Conservation (phyloP, 2,888 invertebrate species). For the Drosophila fulvimacula region DNA sequence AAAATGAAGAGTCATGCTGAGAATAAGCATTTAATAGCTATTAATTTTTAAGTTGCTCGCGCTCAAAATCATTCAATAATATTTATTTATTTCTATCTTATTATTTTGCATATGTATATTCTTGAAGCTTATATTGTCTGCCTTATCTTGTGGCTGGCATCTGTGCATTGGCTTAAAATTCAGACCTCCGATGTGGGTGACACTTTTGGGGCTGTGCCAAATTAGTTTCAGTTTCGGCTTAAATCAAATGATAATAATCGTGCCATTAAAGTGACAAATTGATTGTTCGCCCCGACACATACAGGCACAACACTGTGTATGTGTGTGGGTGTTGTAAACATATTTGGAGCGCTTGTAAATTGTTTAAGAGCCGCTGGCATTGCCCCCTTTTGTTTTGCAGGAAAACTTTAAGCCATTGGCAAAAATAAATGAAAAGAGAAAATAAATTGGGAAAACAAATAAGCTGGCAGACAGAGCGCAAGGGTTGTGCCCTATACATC, state of each 20-base stretch:
- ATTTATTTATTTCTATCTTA: background rate
- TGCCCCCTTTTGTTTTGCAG: conserved; percentile 33
- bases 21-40: conserved; percentile 21
- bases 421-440: conserved; percentile 7
- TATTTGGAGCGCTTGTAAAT: conserved; percentile 51
- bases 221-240: conserved; percentile 60
- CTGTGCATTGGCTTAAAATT: conserved; percentile 24
- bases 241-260: conserved; percentile 48
- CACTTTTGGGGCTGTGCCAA: conserved; percentile 62
- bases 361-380: conserved; percentile 39
- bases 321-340: conserved; percentile 29
- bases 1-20: conserved; percentile 28
- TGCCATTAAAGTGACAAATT: conserved; percentile 60
- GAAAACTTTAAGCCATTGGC: conserved; percentile 62
- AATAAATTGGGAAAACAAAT: conserved; percentile 45
- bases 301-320: conserved; percentile 3
- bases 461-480: conserved; percentile 37
- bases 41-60: conserved; percentile 22
- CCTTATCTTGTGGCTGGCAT: conserved; percentile 29
- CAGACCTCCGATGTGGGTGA: conserved; percentile 49
- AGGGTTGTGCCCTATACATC: conserved; percentile 42
- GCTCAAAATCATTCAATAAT: conserved; percentile 8
- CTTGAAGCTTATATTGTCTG: background rate
- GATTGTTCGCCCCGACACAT: conserved; percentile 20
- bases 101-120: conserved; percentile 12